Percentiles rank a stretch among this genome's conserved stretches.
These are phyloP conservation scores for Rotaria macrura DNA, from an alignment of 2,888 invertebrate genomes.

Conservation along the genomic window DNA sequence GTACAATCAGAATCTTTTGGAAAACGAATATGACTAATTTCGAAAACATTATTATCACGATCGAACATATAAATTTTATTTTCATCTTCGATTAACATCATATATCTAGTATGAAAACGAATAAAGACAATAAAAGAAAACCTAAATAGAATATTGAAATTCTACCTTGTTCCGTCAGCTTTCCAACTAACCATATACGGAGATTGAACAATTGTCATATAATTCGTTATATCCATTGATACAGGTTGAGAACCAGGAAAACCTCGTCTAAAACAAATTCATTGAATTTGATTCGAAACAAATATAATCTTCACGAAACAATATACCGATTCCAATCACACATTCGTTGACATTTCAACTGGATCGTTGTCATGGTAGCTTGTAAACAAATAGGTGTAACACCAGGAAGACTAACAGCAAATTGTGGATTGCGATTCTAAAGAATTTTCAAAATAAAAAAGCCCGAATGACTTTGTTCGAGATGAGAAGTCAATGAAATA, in stretches of 20 bases:
- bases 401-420: constrained; percentile 70
- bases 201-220: constrained; percentile 63
- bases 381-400: constrained; percentile 63
- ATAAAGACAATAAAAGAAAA: not conserved
- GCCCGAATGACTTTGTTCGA: too few relatives aligned
- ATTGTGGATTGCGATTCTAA: constrained; percentile 57
- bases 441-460: not conserved
- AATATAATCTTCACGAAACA: not conserved
- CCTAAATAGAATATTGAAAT: constrained; percentile 30
- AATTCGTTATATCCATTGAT: constrained; percentile 77
- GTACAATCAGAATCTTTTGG: constrained; percentile 63
- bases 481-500: not conserved
- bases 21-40: constrained; percentile 70
- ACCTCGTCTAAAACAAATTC: constrained; percentile 50
- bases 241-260: constrained; percentile 96
- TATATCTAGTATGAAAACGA: constrained; percentile 60
- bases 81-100: constrained; percentile 82
- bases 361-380: constrained; percentile 59
- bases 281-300: not conserved
- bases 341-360: constrained; percentile 65
- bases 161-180: constrained; percentile 82
- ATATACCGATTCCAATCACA: constrained; percentile 64
- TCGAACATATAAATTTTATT: constrained; percentile 83
- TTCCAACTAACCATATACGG: constrained; percentile 97
- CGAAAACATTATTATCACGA: constrained; percentile 78